phyloP scores from a whole-genome alignment of 2,113 vertebrate genomes.

The Grammomys dolichurus region DNA sequence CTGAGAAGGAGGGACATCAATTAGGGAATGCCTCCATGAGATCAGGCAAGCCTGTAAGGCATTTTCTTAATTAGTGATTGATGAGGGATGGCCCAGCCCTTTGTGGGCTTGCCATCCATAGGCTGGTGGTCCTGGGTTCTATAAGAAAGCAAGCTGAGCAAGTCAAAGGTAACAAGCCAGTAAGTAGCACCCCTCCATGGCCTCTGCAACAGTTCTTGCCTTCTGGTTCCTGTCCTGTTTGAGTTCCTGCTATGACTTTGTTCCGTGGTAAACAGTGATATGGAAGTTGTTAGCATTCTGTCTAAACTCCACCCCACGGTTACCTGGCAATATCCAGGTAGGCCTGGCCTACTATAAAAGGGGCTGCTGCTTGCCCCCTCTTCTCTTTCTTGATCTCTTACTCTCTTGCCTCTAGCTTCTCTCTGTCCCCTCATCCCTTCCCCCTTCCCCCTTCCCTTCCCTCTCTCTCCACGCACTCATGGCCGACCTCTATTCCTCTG shows the following conservation, averaged over 20 bases:
- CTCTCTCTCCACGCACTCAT: no score
- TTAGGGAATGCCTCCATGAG: not conserved
- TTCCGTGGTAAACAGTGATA: not conserved
- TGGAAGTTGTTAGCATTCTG: no score
- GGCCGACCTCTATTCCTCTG: no score
- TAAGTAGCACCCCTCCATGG: not conserved
- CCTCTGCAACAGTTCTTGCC: not conserved
- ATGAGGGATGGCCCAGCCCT: not conserved
- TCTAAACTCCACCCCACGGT: no score
- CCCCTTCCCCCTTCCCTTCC: no score
- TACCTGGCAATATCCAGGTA: no score
- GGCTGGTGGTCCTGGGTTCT: not conserved
- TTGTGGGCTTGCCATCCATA: not conserved
- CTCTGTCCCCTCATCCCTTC: no score
- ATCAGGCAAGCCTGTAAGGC: not conserved
- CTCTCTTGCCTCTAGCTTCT: no score
- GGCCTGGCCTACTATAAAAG: no score
- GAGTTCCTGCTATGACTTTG: not conserved
- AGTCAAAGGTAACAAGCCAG: not conserved
- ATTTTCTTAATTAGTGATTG: not conserved
- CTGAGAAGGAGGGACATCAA: not conserved
- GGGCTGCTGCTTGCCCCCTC: no score
- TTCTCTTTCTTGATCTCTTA: no score
- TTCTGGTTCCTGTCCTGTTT: not conserved
- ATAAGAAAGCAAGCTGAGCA: not conserved